A percentile compares a stretch with the other conserved stretches of the same genome.
Evolutionary conservation across 1,140 invertebrate species (phyloP).

Genomic region (Cydia fagiglandana): DNA sequence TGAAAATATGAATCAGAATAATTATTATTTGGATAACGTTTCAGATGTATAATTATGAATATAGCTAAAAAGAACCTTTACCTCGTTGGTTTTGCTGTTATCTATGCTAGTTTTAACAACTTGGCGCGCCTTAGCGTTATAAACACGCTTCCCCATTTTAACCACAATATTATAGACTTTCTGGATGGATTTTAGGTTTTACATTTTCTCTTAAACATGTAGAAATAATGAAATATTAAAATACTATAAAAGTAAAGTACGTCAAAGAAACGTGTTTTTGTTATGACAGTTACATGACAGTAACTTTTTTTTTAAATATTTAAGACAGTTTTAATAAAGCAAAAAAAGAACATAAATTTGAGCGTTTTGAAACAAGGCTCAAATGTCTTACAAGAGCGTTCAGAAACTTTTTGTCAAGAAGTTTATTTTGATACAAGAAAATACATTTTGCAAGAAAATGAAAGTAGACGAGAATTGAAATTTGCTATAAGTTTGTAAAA

Average conservation of each 20-base stretch:
- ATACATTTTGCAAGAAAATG: too few relatives aligned
- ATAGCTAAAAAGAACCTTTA: constrained; percentile 60
- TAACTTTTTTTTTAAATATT: background rate
- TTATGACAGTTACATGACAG: constrained; percentile 45
- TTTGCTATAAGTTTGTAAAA: too few relatives aligned
- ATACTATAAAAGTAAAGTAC: background rate
- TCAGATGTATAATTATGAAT: constrained; percentile 30
- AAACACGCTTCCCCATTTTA: constrained; percentile 83
- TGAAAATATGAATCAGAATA: constrained; percentile 60
- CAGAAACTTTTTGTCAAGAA: background rate
- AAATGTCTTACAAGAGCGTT: background rate
- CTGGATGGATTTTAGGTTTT: background rate
- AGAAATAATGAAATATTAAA: background rate
- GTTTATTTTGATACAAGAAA: too few relatives aligned
- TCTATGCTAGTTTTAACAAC: constrained; percentile 85
- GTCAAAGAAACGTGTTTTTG: constrained; percentile 44
- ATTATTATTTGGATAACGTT: background rate
- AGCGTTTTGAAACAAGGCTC: background rate
- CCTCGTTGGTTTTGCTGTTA: constrained; percentile 84
- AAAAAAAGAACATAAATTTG: background rate
- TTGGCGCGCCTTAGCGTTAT: constrained; percentile 88
- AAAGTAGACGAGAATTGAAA: too few relatives aligned
- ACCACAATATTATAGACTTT: constrained; percentile 9
- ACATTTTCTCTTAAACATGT: background rate
- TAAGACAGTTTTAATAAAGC: background rate